phyloP scores from a whole-genome alignment of 2,797 vertebrate species.

The Peromyscus melanophrys region DNA sequence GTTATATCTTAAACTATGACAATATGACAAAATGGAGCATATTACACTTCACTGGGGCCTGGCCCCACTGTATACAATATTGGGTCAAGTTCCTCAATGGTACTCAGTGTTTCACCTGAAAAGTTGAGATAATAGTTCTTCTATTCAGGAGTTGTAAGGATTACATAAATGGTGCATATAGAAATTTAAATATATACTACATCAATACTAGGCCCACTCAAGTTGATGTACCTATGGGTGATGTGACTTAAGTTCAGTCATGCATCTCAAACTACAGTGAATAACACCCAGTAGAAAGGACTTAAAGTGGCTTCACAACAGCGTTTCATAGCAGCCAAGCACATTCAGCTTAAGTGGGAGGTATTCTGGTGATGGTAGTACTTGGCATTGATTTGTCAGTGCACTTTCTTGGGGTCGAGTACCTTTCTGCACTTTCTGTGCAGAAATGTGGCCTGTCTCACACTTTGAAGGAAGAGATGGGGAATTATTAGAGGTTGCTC shows the following conservation, averaged over 20 bases:
- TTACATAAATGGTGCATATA: neutral
- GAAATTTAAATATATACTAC: conserved; percentile 14
- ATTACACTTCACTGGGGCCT: neutral
- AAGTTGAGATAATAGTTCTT: neutral
- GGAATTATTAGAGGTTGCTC: neutral
- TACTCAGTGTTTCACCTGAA: neutral
- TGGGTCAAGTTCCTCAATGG: neutral
- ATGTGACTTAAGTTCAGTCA: neutral
- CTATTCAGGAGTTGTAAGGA: neutral
- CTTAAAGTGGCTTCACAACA: neutral
- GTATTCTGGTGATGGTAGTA: neutral
- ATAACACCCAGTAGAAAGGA: neutral
- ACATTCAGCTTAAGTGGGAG: neutral
- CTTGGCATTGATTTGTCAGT: conserved; percentile 24
- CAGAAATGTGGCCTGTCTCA: neutral
- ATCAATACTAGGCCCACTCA: neutral
- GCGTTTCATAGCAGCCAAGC: neutral
- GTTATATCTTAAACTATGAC: neutral
- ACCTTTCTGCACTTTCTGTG: neutral
- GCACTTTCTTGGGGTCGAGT: neutral
- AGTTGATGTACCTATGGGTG: neutral
- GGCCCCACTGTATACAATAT: neutral
- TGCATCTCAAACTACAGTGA: neutral
- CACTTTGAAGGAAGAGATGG: neutral
- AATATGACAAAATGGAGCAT: neutral